Evolutionary conservation across 2,113 vertebrate genomes (phyloP).

Genomic region (Oostethus manadensis): DNA sequence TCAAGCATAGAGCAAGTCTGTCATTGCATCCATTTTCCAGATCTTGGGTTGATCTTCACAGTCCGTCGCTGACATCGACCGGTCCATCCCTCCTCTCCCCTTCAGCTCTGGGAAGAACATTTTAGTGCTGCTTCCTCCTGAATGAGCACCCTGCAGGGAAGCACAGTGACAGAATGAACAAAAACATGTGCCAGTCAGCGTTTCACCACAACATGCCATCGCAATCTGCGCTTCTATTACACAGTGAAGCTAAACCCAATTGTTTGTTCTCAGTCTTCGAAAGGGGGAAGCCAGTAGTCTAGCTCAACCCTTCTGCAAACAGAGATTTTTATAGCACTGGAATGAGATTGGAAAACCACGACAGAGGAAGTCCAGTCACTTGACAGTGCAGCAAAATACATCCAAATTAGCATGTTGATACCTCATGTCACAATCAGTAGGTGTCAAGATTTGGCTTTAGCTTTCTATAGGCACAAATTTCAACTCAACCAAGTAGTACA

Average conservation of each 20-base stretch:
- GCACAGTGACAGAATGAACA: constrained; percentile 37
- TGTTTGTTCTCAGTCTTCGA: constrained; percentile 69
- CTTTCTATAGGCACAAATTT: background rate
- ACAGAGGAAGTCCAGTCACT: constrained; percentile 58
- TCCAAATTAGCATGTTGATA: background rate
- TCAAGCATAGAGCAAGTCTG: constrained; percentile 12
- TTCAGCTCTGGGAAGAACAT: constrained; percentile 41
- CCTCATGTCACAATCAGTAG: background rate
- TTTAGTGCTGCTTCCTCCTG: constrained; percentile 78
- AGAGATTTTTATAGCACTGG: constrained; percentile 67
- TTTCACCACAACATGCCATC: constrained; percentile 5
- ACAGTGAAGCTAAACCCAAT: no score
- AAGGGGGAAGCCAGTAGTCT: constrained; percentile 63
- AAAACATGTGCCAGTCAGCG: constrained; percentile 18
- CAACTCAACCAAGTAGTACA: background rate
- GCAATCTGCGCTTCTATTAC: background rate
- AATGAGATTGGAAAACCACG: constrained; percentile 59
- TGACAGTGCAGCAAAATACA: constrained; percentile 48
- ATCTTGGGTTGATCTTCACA: background rate
- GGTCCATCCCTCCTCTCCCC: constrained; percentile 59
- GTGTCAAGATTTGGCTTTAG: background rate
- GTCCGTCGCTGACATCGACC: constrained; percentile 53
- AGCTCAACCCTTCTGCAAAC: constrained; percentile 71
- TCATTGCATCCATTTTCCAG: constrained; percentile 14
- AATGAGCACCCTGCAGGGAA: constrained; percentile 72